phyloP scores from a whole-genome alignment of 2,888 invertebrate genomes.

The Punctoribates punctum region DNA sequence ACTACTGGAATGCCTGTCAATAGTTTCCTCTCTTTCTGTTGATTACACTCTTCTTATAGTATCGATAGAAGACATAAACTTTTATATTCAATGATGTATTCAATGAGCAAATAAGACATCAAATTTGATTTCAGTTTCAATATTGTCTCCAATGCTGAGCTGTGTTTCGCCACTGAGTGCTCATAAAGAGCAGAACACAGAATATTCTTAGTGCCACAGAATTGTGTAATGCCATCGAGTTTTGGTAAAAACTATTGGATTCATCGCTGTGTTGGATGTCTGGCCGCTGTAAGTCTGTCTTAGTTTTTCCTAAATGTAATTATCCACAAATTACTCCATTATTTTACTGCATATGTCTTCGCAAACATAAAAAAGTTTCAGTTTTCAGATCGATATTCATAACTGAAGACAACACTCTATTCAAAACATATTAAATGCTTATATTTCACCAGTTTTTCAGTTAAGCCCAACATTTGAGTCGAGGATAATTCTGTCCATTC shows the following conservation, averaged over 20 bases:
- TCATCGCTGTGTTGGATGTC: conserved; percentile 36
- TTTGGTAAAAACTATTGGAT: conserved; percentile 40
- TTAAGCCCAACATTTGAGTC: too few relatives aligned
- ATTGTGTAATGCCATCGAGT: conserved; percentile 40
- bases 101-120: too few relatives aligned
- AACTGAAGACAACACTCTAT: too few relatives aligned
- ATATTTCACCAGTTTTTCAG: neutral
- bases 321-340: neutral
- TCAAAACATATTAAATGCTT: neutral
- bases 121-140: neutral
- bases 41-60: neutral
- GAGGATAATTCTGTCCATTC: too few relatives aligned
- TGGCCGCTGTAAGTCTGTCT: conserved; percentile 36
- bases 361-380: neutral
- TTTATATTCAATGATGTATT: neutral
- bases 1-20: neutral
- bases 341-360: neutral
- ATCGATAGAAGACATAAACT: neutral
- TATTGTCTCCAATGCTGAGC: neutral
- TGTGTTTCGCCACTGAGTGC: too few relatives aligned
- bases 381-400: too few relatives aligned
- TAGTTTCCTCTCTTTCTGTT: neutral
- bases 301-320: neutral
- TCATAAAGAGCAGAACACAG: too few relatives aligned
- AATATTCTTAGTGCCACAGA: too few relatives aligned